A percentile compares a stretch with the other conserved stretches of the same genome.
These are phyloP conservation scores for Lepus timidus DNA, from an alignment of 2,113 vertebrate species.

Conservation along the genomic window DNA sequence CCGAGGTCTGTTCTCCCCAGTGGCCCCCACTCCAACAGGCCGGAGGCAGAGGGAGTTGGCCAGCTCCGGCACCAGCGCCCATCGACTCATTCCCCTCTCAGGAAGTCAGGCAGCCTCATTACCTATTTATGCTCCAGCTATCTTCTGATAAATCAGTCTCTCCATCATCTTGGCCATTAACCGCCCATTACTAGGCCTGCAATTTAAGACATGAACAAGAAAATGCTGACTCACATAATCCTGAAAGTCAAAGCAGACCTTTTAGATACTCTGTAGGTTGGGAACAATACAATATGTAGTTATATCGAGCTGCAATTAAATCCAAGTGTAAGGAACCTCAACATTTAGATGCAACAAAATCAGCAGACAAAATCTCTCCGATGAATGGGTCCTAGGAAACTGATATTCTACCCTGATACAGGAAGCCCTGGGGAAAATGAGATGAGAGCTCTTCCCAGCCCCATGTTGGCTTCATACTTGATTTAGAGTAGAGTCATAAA, in stretches of 20 bases:
- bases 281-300: conserved; percentile 59
- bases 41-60: background rate
- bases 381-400: conserved; percentile 32
- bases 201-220: conserved; percentile 76
- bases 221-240: conserved; percentile 66
- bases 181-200: conserved; percentile 70
- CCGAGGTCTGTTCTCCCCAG: background rate
- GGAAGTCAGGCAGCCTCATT: conserved; percentile 79
- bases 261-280: conserved; percentile 29
- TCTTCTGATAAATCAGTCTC: conserved; percentile 76
- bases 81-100: conserved; percentile 62
- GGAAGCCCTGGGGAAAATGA: background rate
- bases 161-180: conserved; percentile 65
- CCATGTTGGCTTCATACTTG: background rate
- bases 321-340: conserved; percentile 38
- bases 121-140: conserved; percentile 73
- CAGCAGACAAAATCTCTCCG: conserved; percentile 39
- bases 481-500: conserved; percentile 22
- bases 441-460: background rate
- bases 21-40: background rate
- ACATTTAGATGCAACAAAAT: conserved; percentile 45
- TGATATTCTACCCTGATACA: background rate
- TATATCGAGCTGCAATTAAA: conserved; percentile 72
- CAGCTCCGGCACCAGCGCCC: conserved; percentile 26
- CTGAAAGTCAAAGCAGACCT: conserved; percentile 65